Percentiles rank a stretch among this genome's conserved stretches.
Conservation (phyloP, 2,113 vertebrate species). For the Propithecus coquereli region DNA sequence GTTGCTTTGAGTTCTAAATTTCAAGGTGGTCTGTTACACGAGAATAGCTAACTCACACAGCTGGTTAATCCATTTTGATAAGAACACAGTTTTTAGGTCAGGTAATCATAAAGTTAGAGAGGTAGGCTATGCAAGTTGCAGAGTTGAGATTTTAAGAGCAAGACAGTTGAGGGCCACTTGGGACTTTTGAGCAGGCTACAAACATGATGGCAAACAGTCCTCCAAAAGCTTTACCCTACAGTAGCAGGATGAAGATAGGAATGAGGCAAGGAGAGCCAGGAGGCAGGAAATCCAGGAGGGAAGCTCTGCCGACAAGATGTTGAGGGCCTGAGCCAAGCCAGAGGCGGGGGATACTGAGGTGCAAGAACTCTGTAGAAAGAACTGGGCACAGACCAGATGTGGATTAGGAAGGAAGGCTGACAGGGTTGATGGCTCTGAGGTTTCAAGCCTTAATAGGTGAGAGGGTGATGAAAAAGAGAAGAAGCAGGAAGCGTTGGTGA, state of each 20-base stretch:
- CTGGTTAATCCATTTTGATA: neutral
- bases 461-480: neutral
- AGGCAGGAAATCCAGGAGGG: neutral
- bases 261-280: neutral
- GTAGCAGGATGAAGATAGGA: neutral
- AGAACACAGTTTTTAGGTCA: neutral
- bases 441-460: neutral
- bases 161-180: neutral
- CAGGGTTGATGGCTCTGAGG: too few relatives aligned
- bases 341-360: neutral
- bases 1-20: neutral
- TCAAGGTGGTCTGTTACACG: neutral
- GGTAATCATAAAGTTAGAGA: neutral
- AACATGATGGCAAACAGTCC: neutral
- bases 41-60: neutral
- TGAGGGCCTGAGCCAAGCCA: neutral
- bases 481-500: neutral
- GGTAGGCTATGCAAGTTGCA: too few relatives aligned
- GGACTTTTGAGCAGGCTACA: neutral
- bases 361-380: neutral
- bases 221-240: neutral
- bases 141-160: neutral
- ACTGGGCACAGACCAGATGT: neutral
- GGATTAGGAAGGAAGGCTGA: neutral
- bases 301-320: fast-evolving